A percentile compares a stretch with the other conserved stretches of the same genome.
phyloP scores from a whole-genome alignment of 2,888 invertebrate species.

The Nasonia oneida region DNA sequence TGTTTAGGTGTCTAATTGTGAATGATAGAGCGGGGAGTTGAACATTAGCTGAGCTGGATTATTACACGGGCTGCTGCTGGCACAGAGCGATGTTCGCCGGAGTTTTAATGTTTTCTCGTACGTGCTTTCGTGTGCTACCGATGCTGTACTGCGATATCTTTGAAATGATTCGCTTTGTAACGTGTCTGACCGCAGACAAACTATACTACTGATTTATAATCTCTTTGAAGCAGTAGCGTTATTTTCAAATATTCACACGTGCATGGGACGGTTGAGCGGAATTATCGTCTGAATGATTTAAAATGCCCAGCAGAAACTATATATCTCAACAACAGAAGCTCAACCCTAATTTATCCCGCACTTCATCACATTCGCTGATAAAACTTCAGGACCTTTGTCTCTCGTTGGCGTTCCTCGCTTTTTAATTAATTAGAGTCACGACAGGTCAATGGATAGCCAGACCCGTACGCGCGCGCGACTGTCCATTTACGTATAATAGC shows the following conservation, averaged over 20 bases:
- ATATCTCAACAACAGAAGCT: background rate
- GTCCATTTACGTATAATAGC: conserved; percentile 42
- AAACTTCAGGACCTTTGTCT: background rate
- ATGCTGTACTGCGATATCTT: background rate
- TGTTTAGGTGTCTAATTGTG: conserved; percentile 22
- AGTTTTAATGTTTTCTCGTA: background rate
- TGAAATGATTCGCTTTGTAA: background rate
- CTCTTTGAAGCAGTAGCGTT: background rate
- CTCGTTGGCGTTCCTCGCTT: background rate
- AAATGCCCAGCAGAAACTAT: background rate
- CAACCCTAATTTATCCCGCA: conserved; percentile 35
- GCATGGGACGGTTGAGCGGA: background rate
- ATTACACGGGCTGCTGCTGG: background rate
- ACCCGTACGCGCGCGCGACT: background rate
- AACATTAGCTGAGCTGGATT: background rate
- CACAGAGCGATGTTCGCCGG: background rate
- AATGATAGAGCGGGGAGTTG: conserved; percentile 3
- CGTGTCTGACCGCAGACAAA: background rate
- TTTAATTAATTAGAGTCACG: conserved; percentile 56
- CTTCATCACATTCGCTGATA: background rate
- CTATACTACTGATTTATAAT: background rate
- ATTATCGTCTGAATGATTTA: background rate
- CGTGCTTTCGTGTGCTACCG: background rate
- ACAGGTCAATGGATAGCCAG: conserved; percentile 43
- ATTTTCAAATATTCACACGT: background rate